Base-by-base conservation (phyloP, 2,797 vertebrate genomes). In the Melanotaenia boesemani region DNA sequence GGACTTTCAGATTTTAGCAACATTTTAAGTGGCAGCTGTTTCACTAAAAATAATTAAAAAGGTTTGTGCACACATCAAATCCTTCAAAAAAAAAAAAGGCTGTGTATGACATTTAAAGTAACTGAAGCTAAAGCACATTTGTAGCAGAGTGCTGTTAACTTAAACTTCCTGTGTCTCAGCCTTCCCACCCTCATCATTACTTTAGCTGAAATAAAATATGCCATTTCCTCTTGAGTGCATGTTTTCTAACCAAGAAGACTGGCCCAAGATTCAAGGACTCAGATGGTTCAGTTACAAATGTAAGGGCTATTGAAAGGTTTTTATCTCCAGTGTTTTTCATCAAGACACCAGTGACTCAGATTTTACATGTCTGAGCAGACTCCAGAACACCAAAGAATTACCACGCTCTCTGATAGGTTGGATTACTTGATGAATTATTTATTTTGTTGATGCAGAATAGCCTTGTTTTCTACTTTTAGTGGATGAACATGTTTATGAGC, bases 401-500 rank as follows among this genome's bases (percentile, higher is more conserved):
- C 30, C 22, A 56, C 71, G 68, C 36, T 74, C 59, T 64, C 46
- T 46, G 80, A 83, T 88, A 74, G 76, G 79, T 80, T 8, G 44
- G 69, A 63, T 85, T 77, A 77, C 65, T 30, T 55, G 57, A 83
- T 92, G 67, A 93, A 92, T 92, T 84, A 91, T 91, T 87, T 81
- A 92, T 84, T 9, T 56, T 57, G 37, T 60, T 67, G 62, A 59
- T 52, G 70, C 34, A 77, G 73, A 55, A 8, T 22, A 79, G 63
- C 62, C 79, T 88, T 85, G 64, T 84, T 83, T 55, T 71, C 66
- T 67, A 16, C 85, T 75, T 70, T 74, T 84, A 80, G 26, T 26
- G 26, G 26, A 26, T 52, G 68, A 22, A 65, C 37, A 39, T 69
- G 62, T 46, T n/a, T 52, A 56, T 32, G n/a, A 26, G 4, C 57